These are phyloP conservation scores for Dryoscopus gambensis DNA, from an alignment of 2,113 vertebrate species.

Conservation along the genomic window DNA sequence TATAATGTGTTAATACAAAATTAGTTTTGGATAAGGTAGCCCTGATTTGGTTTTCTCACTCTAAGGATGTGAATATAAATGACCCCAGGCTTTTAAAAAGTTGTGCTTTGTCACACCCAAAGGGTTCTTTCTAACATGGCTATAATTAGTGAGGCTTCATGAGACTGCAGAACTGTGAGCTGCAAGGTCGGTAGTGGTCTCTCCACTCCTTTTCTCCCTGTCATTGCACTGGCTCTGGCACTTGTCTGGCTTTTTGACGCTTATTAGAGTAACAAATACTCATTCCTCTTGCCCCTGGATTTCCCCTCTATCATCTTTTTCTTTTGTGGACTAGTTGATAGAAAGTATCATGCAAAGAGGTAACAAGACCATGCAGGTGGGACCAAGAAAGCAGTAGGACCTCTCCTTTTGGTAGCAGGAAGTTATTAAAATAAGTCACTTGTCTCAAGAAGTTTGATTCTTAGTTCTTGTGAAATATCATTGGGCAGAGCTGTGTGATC, in stretches of 20 bases:
- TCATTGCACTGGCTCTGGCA: not conserved
- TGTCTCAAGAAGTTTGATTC: not conserved
- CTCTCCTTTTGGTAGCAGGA: not conserved
- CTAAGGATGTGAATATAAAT: not conserved
- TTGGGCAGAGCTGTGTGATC: not conserved
- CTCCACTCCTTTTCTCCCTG: not conserved
- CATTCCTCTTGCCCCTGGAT: not conserved
- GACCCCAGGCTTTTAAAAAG: not conserved
- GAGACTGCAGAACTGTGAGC: not conserved
- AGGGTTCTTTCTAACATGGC: not conserved
- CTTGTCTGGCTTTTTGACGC: not conserved
- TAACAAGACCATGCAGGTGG: not conserved
- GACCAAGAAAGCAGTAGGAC: not conserved
- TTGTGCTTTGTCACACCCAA: not conserved
- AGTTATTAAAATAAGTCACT: not conserved
- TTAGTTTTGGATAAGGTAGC: not conserved
- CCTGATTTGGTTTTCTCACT: not conserved
- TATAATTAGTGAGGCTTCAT: not conserved
- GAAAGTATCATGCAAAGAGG: not conserved
- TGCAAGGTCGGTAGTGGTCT: not conserved
- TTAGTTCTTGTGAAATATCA: not conserved
- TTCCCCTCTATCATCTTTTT: fast-evolving
- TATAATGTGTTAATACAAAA: not conserved
- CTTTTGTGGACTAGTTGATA: not conserved
- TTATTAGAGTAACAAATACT: not conserved